Evolutionary conservation across 2,797 vertebrate species (phyloP), one percentile per base, ranked within the genome.

Genomic region (Clamator glandarius): DNA sequence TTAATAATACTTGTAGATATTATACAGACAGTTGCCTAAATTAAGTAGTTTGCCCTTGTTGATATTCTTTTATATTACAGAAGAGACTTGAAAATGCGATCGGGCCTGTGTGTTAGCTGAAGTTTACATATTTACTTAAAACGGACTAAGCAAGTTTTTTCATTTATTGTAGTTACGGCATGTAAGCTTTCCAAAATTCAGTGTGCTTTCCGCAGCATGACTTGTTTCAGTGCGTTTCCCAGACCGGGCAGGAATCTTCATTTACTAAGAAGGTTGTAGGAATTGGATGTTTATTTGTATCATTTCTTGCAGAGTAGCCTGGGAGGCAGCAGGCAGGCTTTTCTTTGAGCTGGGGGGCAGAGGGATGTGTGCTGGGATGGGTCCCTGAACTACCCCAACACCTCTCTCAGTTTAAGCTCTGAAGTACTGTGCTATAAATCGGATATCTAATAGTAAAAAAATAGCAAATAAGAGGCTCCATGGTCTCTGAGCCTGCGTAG

Each of bases 301-400:
- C 23, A 6, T 5, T n/a, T 77, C 57, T 68, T 41, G 16, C 68
- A 4, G 31, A 66, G 51, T 2, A 69, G 50, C n/a, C 29, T 7
- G 28, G 12, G 50, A 68, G 41, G 62, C 33, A 61, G 28, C 0
- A 5, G 44, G 20, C 6, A 21, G 68, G 12, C 2, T 92, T 64
- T 57, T n/a, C 52, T 58, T 81, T 23, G 23, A 41, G 35, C 0
- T 0, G 44, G 24, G 54, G n/a, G 52, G 28, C 0, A 0, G 52
- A 23, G 35, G 26, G 8, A 5, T 6, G 1, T 6, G 26, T 0
- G 0, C 6, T 50, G 23, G 15, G n/a, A 12, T 15, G 54, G 15
- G 48, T 13, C n/a, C 21, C 41, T 75, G 14, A 46, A 44, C 57
- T 14, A 9, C 29, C 28, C 4, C 4, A 36, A 19, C 14, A 24